Conservation (phyloP, 2,797 vertebrate genomes). For the Danionella dracula region DNA sequence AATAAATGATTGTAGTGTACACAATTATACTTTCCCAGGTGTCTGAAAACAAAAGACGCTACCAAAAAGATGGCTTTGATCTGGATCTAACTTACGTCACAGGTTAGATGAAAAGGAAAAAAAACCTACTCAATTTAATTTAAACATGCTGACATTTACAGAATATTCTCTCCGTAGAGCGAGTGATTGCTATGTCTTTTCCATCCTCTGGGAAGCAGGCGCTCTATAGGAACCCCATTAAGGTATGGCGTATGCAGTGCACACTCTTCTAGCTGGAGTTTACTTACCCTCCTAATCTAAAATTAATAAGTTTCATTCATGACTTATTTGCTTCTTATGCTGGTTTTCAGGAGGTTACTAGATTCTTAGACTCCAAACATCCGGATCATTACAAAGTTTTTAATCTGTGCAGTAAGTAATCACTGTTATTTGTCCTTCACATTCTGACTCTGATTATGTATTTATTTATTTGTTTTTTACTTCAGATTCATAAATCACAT, state of each 20-base stretch:
- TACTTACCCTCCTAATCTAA: no score
- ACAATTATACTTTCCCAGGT: constrained; percentile 76
- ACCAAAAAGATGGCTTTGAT: constrained; percentile 91
- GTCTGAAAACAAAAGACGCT: constrained; percentile 93
- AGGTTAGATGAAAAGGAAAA: constrained; percentile 58
- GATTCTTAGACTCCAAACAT: constrained; percentile 90
- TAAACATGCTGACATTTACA: neutral
- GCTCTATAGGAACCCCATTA: constrained; percentile 91
- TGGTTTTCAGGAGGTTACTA: constrained; percentile 79
- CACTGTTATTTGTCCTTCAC: no score
- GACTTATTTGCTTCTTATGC: no score
- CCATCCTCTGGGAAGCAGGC: constrained; percentile 90
- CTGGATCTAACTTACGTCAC: constrained; percentile 94
- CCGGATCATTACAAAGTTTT: constrained; percentile 87
- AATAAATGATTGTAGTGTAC: no score
- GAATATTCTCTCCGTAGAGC: constrained; percentile 65
- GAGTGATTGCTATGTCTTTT: constrained; percentile 96
- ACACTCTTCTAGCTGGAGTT: no score
- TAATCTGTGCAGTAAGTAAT: constrained; percentile 94
- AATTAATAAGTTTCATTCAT: no score
- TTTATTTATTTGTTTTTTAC: no score
- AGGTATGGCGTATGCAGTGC: constrained; percentile 60
- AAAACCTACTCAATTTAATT: neutral
- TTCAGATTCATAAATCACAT: neutral
- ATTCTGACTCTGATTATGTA: no score